A percentile compares a stretch with the other conserved stretches of the same genome.
Evolutionary conservation across 2,113 vertebrate genomes (phyloP).

Genomic region (Atlantisia rogersi): DNA sequence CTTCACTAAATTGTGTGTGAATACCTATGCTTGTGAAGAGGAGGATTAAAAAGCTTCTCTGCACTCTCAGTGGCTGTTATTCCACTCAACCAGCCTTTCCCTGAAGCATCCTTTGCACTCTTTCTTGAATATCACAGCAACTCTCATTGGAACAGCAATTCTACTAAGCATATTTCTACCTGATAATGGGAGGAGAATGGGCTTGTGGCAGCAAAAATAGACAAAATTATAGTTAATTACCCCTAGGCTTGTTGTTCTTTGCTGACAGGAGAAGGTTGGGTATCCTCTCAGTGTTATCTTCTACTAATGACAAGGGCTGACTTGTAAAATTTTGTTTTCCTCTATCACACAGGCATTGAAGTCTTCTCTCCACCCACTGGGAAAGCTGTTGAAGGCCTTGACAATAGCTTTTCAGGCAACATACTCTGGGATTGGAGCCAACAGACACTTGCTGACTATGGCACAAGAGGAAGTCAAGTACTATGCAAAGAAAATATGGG

Average conservation of each 20-base stretch:
- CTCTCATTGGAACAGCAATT: background rate
- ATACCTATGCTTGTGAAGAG: background rate
- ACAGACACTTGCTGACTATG: slow-evolving; percentile 77
- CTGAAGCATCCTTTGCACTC: background rate
- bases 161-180: background rate
- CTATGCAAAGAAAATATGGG: slow-evolving; percentile 74
- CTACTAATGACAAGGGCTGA: background rate
- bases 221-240: background rate
- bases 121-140: background rate
- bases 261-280: background rate
- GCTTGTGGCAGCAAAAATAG: background rate
- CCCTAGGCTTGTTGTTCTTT: background rate
- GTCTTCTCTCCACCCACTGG: slow-evolving; percentile 73
- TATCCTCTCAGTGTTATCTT: background rate
- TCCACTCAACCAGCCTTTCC: background rate
- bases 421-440: slow-evolving; percentile 71
- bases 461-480: slow-evolving; percentile 80
- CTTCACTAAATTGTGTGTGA: background rate
- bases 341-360: slow-evolving; percentile 60
- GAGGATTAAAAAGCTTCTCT: background rate
- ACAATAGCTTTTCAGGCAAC: slow-evolving; percentile 76
- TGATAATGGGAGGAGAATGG: background rate
- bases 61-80: background rate
- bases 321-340: background rate
- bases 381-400: slow-evolving; percentile 70